Conservation (phyloP, 1,140 invertebrate species). For the Brachionus plicatilis region DNA sequence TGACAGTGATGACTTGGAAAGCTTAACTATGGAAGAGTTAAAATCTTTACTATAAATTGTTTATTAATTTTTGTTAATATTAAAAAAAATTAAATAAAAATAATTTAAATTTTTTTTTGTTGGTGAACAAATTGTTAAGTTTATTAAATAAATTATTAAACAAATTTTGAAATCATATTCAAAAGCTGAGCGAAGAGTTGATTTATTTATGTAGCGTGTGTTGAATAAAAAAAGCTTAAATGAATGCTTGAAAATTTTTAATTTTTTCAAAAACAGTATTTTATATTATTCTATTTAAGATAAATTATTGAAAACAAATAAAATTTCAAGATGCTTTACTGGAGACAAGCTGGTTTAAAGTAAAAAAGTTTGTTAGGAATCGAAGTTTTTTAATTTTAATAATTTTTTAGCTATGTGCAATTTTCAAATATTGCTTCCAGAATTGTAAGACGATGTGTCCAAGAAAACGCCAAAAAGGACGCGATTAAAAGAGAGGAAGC, state of each 20-base stretch:
- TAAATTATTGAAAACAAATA: neutral
- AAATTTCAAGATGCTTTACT: conserved; percentile 36
- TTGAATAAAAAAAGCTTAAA: conserved; percentile 23
- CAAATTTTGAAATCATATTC: neutral
- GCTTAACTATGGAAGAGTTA: conserved; percentile 3
- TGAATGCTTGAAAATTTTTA: conserved; percentile 1
- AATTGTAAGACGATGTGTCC: conserved; percentile 70
- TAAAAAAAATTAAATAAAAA: neutral
- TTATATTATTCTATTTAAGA: neutral
- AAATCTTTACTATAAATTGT: conserved; percentile 2
- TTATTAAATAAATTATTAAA: neutral
- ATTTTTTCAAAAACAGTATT: neutral
- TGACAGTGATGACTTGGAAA: conserved; percentile 25
- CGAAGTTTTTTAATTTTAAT: neutral
- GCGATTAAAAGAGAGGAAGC: conserved; percentile 70
- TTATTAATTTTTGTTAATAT: neutral
- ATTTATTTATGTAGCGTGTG: conserved; percentile 8
- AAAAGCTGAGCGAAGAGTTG: neutral
- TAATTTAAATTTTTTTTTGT: neutral
- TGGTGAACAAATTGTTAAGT: neutral
- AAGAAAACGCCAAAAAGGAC: conserved; percentile 66
- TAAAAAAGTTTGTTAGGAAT: neutral
- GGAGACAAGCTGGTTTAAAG: conserved; percentile 41
- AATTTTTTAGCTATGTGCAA: conserved; percentile 72
- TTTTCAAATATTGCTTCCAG: conserved; percentile 82